Base-by-base conservation (phyloP, 2,888 invertebrate species). In the Calameuta idolon region DNA sequence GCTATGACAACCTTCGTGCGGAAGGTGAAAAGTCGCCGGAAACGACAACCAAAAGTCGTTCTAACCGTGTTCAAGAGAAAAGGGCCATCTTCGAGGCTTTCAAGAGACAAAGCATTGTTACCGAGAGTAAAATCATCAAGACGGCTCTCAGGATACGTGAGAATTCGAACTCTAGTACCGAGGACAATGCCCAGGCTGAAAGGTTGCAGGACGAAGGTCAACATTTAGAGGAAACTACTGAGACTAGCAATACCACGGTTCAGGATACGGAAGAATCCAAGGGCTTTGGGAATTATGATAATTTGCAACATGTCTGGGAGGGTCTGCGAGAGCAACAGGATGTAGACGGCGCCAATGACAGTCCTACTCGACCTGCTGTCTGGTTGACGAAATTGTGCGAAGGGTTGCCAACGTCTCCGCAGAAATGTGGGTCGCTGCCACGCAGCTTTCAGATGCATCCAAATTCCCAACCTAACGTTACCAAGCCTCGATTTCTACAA, bases 401-500 rank as follows among this genome's bases (percentile, higher is more conserved):
- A 84, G 95, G 95, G 87, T 93, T 96, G 77, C 95, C 94, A 74
- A 94, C 94, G 5, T 94, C 94, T 0, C 93, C 94, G 76, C 94
- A 94, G 87, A 96, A 96, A 89, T 95, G 96, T 23, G 96, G 96
- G 34, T 96, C 96, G 0, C 90, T 96, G 77, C 96, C 96, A 0
- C 93, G 96, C 84, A 96, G 96, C 86, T 96, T 96, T 85, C 96
- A 96, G 91, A 93, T 95, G 37, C 92, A 93, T 73, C 93, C 94
- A 3, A 93, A 93, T 84, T 93, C 92, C 76, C 93, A 92, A 83
- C 93, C 93, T 89, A 92, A 92, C 80, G 92, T 87, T 88, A 88
- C 89, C 68, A 89, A 91, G 79, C 87, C 88, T 4, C 85, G 89
- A 1, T 94, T 94, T 85, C 87, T 94, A 12, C 94, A 94, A 77